Percentiles rank a stretch among this genome's conserved stretches.
These are phyloP conservation scores for Drosophila bocqueti DNA, from an alignment of 1,140 invertebrate genomes.

Conservation along the genomic window DNA sequence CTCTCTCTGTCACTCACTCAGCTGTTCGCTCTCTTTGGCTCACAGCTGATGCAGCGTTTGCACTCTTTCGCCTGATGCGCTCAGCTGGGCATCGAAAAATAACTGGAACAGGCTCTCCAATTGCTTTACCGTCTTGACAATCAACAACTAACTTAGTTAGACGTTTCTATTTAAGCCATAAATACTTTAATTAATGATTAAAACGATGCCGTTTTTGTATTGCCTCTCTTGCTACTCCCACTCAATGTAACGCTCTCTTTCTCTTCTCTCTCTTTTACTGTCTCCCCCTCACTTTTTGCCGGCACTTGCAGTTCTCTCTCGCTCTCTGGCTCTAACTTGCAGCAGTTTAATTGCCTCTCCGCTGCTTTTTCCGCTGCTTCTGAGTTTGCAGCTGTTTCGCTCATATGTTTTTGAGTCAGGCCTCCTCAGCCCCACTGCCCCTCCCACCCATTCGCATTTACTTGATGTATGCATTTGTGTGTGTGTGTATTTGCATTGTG, in stretches of 20 bases:
- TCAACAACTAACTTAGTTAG: background rate
- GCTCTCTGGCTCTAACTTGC: conserved; percentile 18
- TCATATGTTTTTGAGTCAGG: conserved; percentile 70
- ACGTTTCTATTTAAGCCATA: background rate
- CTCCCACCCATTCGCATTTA: background rate
- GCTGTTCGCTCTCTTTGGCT: conserved; percentile 27
- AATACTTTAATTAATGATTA: background rate
- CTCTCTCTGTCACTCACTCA: conserved; percentile 39
- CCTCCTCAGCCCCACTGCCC: conserved; percentile 22
- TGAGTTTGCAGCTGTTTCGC: conserved; percentile 74
- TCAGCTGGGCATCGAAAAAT: conserved; percentile 32
- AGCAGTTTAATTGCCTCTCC: conserved; percentile 36
- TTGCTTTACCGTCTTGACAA: background rate
- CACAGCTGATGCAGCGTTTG: conserved; percentile 52
- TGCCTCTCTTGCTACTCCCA: background rate
- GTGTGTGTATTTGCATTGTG: conserved; percentile 53
- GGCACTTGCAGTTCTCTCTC: conserved; percentile 20
- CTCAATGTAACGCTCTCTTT: conserved; percentile 24
- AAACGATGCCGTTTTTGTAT: background rate
- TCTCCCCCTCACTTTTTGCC: background rate
- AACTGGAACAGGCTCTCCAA: conserved; percentile 27
- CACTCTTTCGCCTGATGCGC: conserved; percentile 10
- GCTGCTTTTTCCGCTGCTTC: conserved; percentile 33
- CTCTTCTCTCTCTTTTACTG: background rate
- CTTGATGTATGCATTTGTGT: conserved; percentile 34